phyloP scores from a whole-genome alignment of 1,140 invertebrate species.

The Sitodiplosis mosellana region DNA sequence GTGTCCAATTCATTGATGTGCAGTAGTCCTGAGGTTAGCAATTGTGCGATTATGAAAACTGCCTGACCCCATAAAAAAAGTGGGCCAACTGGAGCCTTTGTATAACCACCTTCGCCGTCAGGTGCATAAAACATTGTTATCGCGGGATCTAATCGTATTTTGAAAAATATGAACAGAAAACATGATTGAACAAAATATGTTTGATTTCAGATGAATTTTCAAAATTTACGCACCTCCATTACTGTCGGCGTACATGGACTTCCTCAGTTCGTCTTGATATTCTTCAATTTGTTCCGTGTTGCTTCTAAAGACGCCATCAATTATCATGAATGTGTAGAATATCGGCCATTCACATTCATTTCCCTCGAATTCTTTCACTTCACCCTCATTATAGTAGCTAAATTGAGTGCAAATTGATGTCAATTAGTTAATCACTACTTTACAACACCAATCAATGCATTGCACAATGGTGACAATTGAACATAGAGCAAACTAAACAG shows the following conservation, averaged over 20 bases:
- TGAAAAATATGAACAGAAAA: not conserved
- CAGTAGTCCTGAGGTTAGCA: conserved; percentile 72
- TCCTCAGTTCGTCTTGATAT: conserved; percentile 70
- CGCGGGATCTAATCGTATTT: conserved; percentile 45
- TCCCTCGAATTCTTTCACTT: conserved; percentile 79
- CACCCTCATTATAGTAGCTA: conserved; percentile 39
- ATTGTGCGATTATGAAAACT: conserved; percentile 81
- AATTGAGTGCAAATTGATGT: not conserved
- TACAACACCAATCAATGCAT: conserved; percentile 1
- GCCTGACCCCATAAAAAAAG: conserved; percentile 80
- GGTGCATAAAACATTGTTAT: conserved; percentile 76
- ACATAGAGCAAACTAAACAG: not conserved
- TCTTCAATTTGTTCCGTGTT: conserved; percentile 81
- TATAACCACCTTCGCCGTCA: conserved; percentile 36
- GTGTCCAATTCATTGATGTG: conserved; percentile 94
- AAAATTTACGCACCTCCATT: conserved; percentile 42
- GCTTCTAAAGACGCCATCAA: conserved; percentile 81
- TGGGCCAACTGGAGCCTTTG: conserved; percentile 18
- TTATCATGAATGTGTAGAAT: conserved; percentile 89
- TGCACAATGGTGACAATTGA: not conserved
- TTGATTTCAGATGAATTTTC: not conserved
- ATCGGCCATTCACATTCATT: conserved; percentile 97
- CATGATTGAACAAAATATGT: not conserved
- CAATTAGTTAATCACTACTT: not conserved
- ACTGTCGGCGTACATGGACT: conserved; percentile 53